Evolutionary conservation across 2,888 invertebrate genomes (phyloP).

Genomic region (Chrysodeixis includens): DNA sequence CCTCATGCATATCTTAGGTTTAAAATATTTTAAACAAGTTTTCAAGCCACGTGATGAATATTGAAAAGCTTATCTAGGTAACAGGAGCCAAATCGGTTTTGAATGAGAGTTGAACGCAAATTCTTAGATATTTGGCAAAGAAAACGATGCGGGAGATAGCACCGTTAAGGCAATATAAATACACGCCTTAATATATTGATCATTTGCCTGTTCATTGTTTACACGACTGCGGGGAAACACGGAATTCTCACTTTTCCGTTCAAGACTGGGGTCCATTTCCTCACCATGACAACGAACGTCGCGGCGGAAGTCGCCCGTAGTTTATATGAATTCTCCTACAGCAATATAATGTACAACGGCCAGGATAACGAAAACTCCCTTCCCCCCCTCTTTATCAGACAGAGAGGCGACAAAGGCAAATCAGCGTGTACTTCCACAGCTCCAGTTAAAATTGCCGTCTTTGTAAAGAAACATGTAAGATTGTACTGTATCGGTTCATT

Average conservation of each 20-base stretch:
- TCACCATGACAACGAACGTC: constrained; percentile 71
- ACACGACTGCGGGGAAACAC: constrained; percentile 53
- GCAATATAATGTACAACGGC: constrained; percentile 52
- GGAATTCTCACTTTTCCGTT: constrained; percentile 76
- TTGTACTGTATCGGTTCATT: constrained; percentile 76
- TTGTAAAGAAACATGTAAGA: constrained; percentile 68
- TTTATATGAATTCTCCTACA: constrained; percentile 78
- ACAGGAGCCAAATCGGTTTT: constrained; percentile 53
- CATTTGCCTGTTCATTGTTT: constrained; percentile 49
- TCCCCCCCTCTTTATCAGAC: constrained; percentile 32
- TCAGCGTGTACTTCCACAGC: constrained; percentile 49
- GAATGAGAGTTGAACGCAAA: constrained; percentile 47
- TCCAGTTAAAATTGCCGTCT: constrained; percentile 63
- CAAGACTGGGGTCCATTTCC: constrained; percentile 77
- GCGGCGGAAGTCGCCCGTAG: constrained; percentile 74
- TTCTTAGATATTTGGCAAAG: constrained; percentile 46
- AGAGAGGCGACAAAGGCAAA: constrained; percentile 48
- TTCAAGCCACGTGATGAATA: constrained; percentile 36
- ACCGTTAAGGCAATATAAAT: constrained; percentile 34
- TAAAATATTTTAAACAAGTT: constrained; percentile 22
- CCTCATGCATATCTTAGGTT: not conserved
- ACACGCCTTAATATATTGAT: constrained; percentile 46
- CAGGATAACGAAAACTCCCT: constrained; percentile 62
- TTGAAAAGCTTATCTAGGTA: constrained; percentile 46
- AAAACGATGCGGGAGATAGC: constrained; percentile 25